These are phyloP conservation scores for Ricordea florida DNA, from an alignment of 92 coral and sea anemone species.

Conservation along the genomic window DNA sequence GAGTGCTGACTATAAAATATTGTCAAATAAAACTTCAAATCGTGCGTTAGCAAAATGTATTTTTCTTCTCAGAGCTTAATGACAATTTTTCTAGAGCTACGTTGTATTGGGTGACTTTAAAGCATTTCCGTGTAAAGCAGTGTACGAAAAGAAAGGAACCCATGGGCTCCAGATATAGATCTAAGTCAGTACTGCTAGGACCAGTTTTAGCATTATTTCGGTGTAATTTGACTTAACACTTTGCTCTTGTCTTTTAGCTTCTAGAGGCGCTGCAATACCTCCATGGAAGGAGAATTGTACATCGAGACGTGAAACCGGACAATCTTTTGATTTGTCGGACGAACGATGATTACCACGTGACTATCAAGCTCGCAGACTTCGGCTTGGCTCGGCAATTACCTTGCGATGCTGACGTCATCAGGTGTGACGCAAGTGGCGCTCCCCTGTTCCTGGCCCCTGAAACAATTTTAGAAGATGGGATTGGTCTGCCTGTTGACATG, in stretches of 20 bases:
- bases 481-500: slow-evolving; percentile 92
- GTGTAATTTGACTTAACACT: not conserved
- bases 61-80: no score
- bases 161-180: no score
- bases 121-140: no score
- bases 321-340: slow-evolving; percentile 70
- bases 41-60: no score
- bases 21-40: no score
- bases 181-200: not conserved
- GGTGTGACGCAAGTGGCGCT: slow-evolving; percentile 85
- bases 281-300: slow-evolving; percentile 79
- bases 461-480: slow-evolving; percentile 82
- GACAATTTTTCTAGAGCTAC: no score
- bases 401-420: slow-evolving; percentile 58
- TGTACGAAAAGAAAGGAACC: no score
- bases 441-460: slow-evolving; percentile 97
- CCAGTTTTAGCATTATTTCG: not conserved
- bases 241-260: slow-evolving; percentile 26
- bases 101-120: no score
- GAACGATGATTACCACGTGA: slow-evolving; percentile 35
- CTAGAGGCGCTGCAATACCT: slow-evolving; percentile 80
- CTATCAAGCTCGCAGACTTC: slow-evolving; percentile 86
- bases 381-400: slow-evolving; percentile 84
- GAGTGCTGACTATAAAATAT: no score
- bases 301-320: slow-evolving; percentile 95